Evolutionary conservation across 2,797 vertebrate species (phyloP).

Genomic region (Sebastes flavidus): DNA sequence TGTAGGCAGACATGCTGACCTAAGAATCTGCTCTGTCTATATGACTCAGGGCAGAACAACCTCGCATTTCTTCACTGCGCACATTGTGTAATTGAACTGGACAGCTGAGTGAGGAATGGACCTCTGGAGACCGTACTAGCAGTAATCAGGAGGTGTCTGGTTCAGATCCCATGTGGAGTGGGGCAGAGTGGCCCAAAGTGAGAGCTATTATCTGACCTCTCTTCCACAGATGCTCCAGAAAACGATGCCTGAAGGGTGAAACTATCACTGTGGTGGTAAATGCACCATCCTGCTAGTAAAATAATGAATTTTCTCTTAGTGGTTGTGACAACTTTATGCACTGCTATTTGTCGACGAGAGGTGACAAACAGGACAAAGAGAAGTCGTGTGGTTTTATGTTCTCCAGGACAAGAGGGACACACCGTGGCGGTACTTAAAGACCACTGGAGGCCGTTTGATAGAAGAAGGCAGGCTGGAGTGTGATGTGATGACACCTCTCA

Average conservation of each 20-base stretch:
- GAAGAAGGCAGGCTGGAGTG: slow-evolving; percentile 1
- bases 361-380: slow-evolving; percentile 16
- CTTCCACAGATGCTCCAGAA: slow-evolving; percentile 31
- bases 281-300: slow-evolving; percentile 34
- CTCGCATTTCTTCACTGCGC: slow-evolving; percentile 18
- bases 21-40: slow-evolving; percentile 7
- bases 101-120: slow-evolving; percentile 53
- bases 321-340: slow-evolving; percentile 26
- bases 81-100: slow-evolving; percentile 46
- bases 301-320: slow-evolving; percentile 34
- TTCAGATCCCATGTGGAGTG: slow-evolving; percentile 56
- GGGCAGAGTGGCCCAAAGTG: slow-evolving; percentile 41
- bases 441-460: slow-evolving; percentile 28
- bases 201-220: slow-evolving; percentile 51
- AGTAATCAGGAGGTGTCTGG: slow-evolving; percentile 64
- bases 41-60: slow-evolving; percentile 37
- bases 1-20: neutral
- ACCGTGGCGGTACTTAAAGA: slow-evolving; percentile 26
- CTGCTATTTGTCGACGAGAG: slow-evolving; percentile 31
- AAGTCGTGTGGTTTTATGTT: slow-evolving; percentile 35
- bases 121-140: slow-evolving; percentile 42
- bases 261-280: slow-evolving; percentile 30
- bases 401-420: slow-evolving; percentile 24
- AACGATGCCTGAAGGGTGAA: slow-evolving; percentile 36
- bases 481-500: slow-evolving; percentile 42